Base-by-base conservation (phyloP, 2,797 vertebrate species). In the Cygnus olor region DNA sequence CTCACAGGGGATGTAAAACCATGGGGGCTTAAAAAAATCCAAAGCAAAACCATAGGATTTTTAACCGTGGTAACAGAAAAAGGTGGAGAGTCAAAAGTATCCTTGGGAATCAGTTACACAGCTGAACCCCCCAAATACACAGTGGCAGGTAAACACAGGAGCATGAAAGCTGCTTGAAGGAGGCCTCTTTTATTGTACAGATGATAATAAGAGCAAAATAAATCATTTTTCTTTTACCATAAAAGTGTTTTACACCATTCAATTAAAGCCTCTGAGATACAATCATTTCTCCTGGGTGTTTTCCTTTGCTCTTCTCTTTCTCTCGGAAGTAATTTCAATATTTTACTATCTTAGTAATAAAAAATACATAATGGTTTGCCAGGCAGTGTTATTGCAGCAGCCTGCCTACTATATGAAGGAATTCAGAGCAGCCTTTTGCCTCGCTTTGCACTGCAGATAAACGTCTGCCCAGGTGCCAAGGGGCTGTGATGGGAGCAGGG, bases 341-440 rank as follows among this genome's bases (percentile, higher is more conserved):
- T 97, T 96, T 96, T 95, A 96, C 94, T 93, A 53, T 85, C 91
- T 91, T 14, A 45, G 74, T 95, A 96, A 96, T 97, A 91, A 97
- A 96, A 97, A 96, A 94, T 95, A 87, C 83, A 96, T 96, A 82
- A 72, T 54, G n/a, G 85, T 38, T 77, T 61, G 82, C 70, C 77
- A 83, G 57, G 70, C 80, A 80, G 38, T 63, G 45, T 76, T 51
- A 63, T 63, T 89, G 66, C 93, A 85, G 90, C 90, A 54, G 49
- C 81, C 64, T 47, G 34, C 34, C 36, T 17, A 3, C 77, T 68
- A 13, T 5, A 53, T 8, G 34, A 68, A 65, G 58, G 63, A 74
- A 84, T 78, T 61, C 58, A 90, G 65, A 84, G 70, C 80, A 78
- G 34, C 27, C 18, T 74, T 89, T 72, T 76, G 28, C 64, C 83